These are phyloP conservation scores for Chrosomus eos DNA, from an alignment of 2,797 vertebrate genomes.

Conservation along the genomic window DNA sequence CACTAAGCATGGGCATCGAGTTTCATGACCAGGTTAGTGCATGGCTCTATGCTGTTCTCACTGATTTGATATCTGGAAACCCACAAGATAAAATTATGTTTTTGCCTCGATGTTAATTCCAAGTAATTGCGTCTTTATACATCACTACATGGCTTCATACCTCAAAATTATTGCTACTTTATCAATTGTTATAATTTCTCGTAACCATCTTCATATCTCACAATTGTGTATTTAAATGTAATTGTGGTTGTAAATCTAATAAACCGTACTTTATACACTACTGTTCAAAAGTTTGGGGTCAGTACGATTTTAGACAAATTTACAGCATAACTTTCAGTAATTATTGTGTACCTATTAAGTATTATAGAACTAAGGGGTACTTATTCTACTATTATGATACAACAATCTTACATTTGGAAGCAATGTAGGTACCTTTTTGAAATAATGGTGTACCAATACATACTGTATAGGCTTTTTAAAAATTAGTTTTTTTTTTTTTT, in stretches of 20 bases:
- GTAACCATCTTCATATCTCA: background rate
- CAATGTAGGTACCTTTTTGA: too few species aligned
- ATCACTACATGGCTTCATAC: background rate
- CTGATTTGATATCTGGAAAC: background rate
- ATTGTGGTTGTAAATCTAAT: background rate
- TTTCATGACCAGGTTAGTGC: conserved; percentile 88
- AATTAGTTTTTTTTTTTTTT: too few species aligned
- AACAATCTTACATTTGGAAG: too few species aligned
- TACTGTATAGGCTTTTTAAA: too few species aligned
- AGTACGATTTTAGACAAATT: background rate
- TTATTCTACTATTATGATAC: too few species aligned
- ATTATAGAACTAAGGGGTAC: too few species aligned
- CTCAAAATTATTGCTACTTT: background rate
- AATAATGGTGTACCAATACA: too few species aligned
- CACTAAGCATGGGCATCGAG: conserved; percentile 91
- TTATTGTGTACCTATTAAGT: too few species aligned
- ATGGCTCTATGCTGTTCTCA: background rate
- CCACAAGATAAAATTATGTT: background rate
- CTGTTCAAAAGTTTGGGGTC: background rate
- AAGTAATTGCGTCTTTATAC: background rate
- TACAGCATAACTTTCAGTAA: too few species aligned
- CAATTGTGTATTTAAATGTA: background rate
- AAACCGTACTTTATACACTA: background rate
- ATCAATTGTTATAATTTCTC: background rate
- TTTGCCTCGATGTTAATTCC: background rate